A percentile compares a stretch with the other conserved stretches of the same genome.
These are phyloP conservation scores for Maccullochella peelii DNA, from an alignment of 2,113 vertebrate genomes.

Conservation along the genomic window DNA sequence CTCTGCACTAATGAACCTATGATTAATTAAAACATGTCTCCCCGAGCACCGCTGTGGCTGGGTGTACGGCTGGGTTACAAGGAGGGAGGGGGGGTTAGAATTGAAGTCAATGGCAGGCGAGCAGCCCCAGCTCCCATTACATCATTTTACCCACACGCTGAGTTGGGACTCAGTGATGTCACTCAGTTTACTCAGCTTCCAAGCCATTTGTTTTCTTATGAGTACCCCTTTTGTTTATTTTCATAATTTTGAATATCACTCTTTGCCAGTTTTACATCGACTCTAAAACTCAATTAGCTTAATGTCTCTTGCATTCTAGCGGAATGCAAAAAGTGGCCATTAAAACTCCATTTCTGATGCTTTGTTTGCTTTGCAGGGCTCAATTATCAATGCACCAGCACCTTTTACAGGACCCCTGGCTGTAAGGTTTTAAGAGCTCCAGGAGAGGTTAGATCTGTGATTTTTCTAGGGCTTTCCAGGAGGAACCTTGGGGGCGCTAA, in stretches of 20 bases:
- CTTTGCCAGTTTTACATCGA: constrained; percentile 71
- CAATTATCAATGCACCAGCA: constrained; percentile 82
- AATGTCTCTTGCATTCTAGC: constrained; percentile 44
- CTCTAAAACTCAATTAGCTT: constrained; percentile 77
- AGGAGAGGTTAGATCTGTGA: constrained; percentile 70
- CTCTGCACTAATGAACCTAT: constrained; percentile 59
- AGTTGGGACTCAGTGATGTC: constrained; percentile 68
- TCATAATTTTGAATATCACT: constrained; percentile 71
- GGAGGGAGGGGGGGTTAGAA: neutral
- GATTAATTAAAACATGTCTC: constrained; percentile 66
- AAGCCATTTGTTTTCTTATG: constrained; percentile 73
- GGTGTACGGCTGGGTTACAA: neutral
- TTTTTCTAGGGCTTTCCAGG: constrained; percentile 72
- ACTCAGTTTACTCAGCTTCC: constrained; percentile 63
- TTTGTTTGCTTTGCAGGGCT: constrained; percentile 79
- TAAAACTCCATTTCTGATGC: constrained; percentile 67
- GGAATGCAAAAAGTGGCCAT: constrained; percentile 65
- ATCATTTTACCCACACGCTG: constrained; percentile 71
- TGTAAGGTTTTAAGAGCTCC: constrained; percentile 75
- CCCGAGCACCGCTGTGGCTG: constrained; percentile 34
- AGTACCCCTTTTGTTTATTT: constrained; percentile 81
- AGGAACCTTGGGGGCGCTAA: constrained; percentile 73
- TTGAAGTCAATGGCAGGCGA: constrained; percentile 50
- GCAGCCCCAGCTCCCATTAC: constrained; percentile 71
- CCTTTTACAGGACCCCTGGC: constrained; percentile 78